phyloP scores from a whole-genome alignment of 2,113 vertebrate species.

The Haemorhous mexicanus region DNA sequence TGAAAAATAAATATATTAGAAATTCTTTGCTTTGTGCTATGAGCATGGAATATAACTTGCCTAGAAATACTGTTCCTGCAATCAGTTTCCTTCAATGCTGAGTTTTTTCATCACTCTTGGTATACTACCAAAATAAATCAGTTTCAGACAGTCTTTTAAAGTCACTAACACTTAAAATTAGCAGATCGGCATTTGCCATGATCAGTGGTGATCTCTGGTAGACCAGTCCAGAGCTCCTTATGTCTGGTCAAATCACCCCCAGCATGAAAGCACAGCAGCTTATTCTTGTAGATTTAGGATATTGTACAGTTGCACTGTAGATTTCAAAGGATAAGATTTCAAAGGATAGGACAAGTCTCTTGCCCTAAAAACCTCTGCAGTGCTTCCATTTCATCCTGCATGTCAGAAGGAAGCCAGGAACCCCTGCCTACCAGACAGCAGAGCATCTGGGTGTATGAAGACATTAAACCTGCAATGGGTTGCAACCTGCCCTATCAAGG shows the following conservation, averaged over 20 bases:
- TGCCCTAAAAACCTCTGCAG: background rate
- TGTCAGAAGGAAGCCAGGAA: background rate
- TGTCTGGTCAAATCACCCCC: background rate
- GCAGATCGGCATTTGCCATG: background rate
- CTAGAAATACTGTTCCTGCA: background rate
- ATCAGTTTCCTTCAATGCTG: background rate
- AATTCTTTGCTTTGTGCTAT: background rate
- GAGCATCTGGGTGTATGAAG: background rate
- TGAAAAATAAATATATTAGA: conserved; percentile 24
- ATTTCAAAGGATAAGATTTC: background rate
- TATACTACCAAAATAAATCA: background rate
- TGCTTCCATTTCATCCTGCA: background rate
- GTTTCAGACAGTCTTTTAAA: conserved; percentile 46
- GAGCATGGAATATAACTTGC: background rate
- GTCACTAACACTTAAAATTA: conserved; percentile 33
- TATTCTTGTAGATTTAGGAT: background rate
- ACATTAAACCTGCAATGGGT: background rate
- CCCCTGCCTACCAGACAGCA: background rate
- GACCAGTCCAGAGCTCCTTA: background rate
- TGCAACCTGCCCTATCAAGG: background rate
- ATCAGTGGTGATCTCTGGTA: conserved; percentile 10
- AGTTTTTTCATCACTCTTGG: background rate
- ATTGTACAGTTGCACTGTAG: background rate
- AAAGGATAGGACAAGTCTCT: background rate
- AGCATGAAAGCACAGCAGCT: background rate